These are phyloP conservation scores for Pseudococcus jackbeardsleyi DNA, from an alignment of 2,888 invertebrate species.

Conservation along the genomic window DNA sequence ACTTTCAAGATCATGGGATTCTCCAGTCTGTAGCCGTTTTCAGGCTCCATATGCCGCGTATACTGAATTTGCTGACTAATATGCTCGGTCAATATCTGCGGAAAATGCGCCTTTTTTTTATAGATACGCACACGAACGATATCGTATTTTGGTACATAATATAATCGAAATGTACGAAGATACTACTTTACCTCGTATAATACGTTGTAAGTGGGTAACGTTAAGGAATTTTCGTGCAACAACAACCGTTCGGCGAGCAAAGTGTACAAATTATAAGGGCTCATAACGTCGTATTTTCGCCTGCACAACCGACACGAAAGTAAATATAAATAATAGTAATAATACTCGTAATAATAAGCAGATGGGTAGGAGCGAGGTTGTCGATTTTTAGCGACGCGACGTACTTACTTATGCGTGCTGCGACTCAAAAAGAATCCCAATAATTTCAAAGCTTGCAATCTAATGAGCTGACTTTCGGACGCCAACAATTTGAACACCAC, in stretches of 20 bases:
- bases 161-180: too few species aligned
- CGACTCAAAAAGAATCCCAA: conserved; percentile 97
- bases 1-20: conserved; percentile 99
- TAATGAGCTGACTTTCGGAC: conserved; percentile 94
- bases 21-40: conserved; percentile 93
- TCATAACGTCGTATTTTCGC: conserved; percentile 99
- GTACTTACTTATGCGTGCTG: conserved; percentile 89
- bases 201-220: conserved; percentile 97
- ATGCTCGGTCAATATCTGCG: conserved; percentile 92
- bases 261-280: conserved; percentile 97
- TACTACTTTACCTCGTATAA: conserved; percentile 84
- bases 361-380: too few species aligned
- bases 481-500: conserved; percentile 97
- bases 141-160: too few species aligned
- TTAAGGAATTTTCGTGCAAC: conserved; percentile 88
- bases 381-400: conserved; percentile 69
- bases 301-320: conserved; percentile 72
- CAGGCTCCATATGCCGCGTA: conserved; percentile 94
- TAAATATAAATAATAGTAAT: too few species aligned
- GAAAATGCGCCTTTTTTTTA: too few species aligned
- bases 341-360: too few species aligned
- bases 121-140: too few species aligned
- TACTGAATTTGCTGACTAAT: conserved; percentile 95
- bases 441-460: conserved; percentile 95
- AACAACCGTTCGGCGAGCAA: conserved; percentile 92